Evolutionary conservation across 2,888 invertebrate genomes (phyloP), one percentile per base, ranked within the genome.

Genomic region (Kryphioiulus occultus): DNA sequence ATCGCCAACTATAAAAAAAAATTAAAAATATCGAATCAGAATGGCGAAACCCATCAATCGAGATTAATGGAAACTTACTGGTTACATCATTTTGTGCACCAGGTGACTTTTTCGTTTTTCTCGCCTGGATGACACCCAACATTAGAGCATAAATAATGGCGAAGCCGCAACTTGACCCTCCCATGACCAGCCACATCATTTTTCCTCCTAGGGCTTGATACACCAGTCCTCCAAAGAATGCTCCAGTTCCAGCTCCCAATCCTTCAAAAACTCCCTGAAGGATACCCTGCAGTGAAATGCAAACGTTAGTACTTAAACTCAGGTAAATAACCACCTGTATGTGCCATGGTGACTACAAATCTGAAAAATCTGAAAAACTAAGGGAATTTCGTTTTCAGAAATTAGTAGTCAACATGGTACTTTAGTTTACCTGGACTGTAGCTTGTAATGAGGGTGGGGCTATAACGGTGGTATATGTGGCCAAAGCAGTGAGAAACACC

Each of bases 1-100:
- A 39, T 39, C 95, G 92, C 95, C 95, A 93, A 95, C 95, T 42
- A n/a, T n/a, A n/a, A 96, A 93, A 90, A 95, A 39, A 39, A 39
- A 39, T 39, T 39, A 3, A 39, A 39, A 39, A 39, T 39, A 39
- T 39, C 39, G n/a, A n/a, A n/a, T n/a, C n/a, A n/a, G n/a, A n/a
- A n/a, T n/a, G n/a, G n/a, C n/a, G n/a, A n/a, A n/a, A n/a, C n/a
- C n/a, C n/a, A n/a, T n/a, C n/a, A n/a, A n/a, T n/a, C n/a, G n/a
- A n/a, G n/a, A 39, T 39, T 39, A 9, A 39, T 39, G 9, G 3
- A 9, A 3, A 39, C 39, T 39, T 39, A 39, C 39, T 39, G 39
- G 9, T 9, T 5, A 39, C 9, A 39, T 39, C 39, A 3, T 39
- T 39, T 39, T 39, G 39, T 39, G 39, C 39, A 39, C 39, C 9